These are phyloP conservation scores for Pedetes capensis DNA, from an alignment of 2,113 vertebrate genomes.

Conservation along the genomic window DNA sequence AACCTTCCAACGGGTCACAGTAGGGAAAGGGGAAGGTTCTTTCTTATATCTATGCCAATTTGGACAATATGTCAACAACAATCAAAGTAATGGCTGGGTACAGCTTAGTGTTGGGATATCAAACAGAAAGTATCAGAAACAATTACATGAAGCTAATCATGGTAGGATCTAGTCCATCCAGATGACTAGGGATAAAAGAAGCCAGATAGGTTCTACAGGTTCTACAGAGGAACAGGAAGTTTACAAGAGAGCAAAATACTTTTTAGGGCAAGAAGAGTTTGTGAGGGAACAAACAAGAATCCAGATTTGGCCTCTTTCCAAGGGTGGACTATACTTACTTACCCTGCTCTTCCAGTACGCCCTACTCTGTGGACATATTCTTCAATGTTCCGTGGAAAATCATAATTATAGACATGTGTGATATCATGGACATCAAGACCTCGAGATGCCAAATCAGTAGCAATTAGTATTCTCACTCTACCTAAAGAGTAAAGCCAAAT, in stretches of 20 bases:
- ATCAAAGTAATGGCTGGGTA: background rate
- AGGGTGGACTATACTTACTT: background rate
- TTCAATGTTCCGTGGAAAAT: slow-evolving; percentile 97
- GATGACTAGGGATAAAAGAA: background rate
- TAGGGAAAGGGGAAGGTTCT: background rate
- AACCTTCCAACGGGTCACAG: background rate
- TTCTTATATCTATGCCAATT: background rate
- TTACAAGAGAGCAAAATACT: background rate
- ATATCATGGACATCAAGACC: slow-evolving; percentile 95
- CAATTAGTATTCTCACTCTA: slow-evolving; percentile 92
- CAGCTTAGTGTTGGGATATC: background rate
- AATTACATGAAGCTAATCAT: background rate
- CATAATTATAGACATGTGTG: slow-evolving; percentile 95
- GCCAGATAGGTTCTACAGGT: background rate
- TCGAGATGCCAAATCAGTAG: slow-evolving; percentile 95
- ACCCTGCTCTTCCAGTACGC: slow-evolving; percentile 97
- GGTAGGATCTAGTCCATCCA: background rate
- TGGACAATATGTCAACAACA: background rate
- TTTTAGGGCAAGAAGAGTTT: background rate
- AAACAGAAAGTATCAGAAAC: background rate
- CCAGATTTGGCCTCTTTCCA: background rate
- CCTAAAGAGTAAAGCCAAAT: slow-evolving; percentile 80
- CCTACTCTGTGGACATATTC: slow-evolving; percentile 97
- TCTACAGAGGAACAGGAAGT: background rate
- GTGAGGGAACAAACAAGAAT: background rate